phyloP scores from a whole-genome alignment of 1,140 invertebrate genomes.

The Caerostris darwini region DNA sequence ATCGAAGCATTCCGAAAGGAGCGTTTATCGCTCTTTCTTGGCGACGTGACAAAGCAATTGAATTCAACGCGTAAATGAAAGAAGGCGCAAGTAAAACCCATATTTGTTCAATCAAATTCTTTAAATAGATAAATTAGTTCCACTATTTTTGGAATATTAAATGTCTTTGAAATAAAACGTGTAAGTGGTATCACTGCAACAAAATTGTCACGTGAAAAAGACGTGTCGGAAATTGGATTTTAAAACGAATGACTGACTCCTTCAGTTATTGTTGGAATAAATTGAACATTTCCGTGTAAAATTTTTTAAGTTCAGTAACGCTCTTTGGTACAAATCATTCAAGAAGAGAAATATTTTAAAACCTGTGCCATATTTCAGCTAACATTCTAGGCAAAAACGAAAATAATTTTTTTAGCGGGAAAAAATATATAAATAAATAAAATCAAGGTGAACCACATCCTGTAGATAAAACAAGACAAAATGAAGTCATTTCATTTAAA shows the following conservation, averaged over 20 bases:
- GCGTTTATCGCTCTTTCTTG: constrained; percentile 57
- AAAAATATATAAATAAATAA: too few species aligned
- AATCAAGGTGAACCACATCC: constrained; percentile 55
- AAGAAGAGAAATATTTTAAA: not conserved
- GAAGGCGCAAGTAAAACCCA: not conserved
- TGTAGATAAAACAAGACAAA: not conserved
- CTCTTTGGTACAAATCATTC: not conserved
- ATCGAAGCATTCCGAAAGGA: not conserved
- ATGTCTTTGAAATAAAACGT: too few species aligned
- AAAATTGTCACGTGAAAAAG: too few species aligned
- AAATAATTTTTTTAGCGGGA: not conserved
- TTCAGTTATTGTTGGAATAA: too few species aligned
- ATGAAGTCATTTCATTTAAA: not conserved
- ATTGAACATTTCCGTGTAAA: too few species aligned
- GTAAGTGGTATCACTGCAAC: too few species aligned
- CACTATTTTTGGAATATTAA: too few species aligned
- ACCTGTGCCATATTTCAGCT: not conserved
- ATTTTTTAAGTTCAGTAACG: too few species aligned
- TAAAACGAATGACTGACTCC: too few species aligned
- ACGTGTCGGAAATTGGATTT: too few species aligned
- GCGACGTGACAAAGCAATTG: not conserved
- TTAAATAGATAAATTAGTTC: too few species aligned
- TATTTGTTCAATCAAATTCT: too few species aligned
- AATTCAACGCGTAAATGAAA: not conserved
- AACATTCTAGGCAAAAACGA: not conserved